Evolutionary conservation across 2,888 invertebrate genomes (phyloP).

Genomic region (Drosophila meridiana): DNA sequence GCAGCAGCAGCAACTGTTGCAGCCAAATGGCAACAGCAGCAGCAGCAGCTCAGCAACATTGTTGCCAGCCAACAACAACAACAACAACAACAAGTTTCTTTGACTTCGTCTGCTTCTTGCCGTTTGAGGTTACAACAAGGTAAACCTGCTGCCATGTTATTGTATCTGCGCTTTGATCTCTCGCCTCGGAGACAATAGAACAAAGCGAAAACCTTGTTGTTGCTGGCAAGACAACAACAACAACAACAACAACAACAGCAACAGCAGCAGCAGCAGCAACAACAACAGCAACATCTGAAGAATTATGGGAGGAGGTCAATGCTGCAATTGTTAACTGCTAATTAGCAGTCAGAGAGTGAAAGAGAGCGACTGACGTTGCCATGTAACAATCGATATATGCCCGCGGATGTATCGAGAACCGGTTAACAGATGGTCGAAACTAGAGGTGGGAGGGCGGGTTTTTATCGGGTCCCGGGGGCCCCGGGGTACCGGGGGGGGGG

Average conservation of each 20-base stretch:
- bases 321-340: slow-evolving; percentile 79
- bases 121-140: slow-evolving; percentile 76
- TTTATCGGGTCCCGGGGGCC: no score
- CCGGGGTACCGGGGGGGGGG: no score
- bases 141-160: slow-evolving; percentile 78
- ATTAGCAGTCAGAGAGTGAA: slow-evolving; percentile 68
- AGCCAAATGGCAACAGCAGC: slow-evolving; percentile 55
- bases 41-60: slow-evolving; percentile 51
- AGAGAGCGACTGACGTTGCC: slow-evolving; percentile 1
- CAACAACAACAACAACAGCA: slow-evolving; percentile 13
- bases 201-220: slow-evolving; percentile 70
- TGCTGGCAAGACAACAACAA: slow-evolving; percentile 45
- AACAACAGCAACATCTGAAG: slow-evolving; percentile 44
- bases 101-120: slow-evolving; percentile 33
- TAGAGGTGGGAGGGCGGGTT: no score
- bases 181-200: slow-evolving; percentile 75
- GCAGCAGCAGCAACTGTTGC: slow-evolving; percentile 42
- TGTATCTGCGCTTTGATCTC: slow-evolving; percentile 75
- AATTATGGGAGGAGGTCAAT: slow-evolving; percentile 78
- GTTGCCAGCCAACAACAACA: slow-evolving; percentile 39
- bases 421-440: slow-evolving; percentile 52
- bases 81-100: slow-evolving; percentile 44
- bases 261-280: slow-evolving; percentile 27
- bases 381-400: slow-evolving; percentile 68
- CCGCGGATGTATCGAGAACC: slow-evolving; percentile 58